Evolutionary conservation across 2,113 vertebrate genomes (phyloP), one percentile per base, ranked within the genome.

Genomic region (Salvator merianae): DNA sequence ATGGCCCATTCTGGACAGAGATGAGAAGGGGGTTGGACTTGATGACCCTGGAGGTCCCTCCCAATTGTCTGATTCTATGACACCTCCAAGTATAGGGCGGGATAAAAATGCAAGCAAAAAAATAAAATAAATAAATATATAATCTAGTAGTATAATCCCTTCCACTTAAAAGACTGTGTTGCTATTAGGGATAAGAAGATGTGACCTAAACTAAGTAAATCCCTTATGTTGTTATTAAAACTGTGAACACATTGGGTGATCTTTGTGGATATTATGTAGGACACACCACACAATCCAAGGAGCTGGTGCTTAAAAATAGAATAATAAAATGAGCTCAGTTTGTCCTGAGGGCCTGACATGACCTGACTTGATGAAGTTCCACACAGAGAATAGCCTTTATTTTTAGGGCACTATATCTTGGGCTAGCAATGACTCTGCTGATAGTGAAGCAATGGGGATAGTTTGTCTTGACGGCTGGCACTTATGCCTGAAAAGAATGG

Each of bases 251-350:
- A 91, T 18, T 84, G 1, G 87, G 32, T 36, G 89, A 85, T 78
- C 89, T 93, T 86, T 89, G 69, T 86, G 74, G 55, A 91, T 90
- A 86, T 90, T 95, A 95, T 95, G 78, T 95, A 93, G 93, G 93
- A 91, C 92, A 93, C 78, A 87, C 70, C 53, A n/a, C 80, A 90
- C 87, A 90, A 95, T 93, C 91, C 94, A 93, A 93, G 89, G 90
- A 95, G 93, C 84, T 91, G 85, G 87, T 85, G 79, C 91, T 93
- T 95, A 96, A 96, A 96, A 96, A 96, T 95, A 96, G 94, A 93
- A 89, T 89, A 95, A 94, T 94, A 95, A 95, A 95, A 96, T 95
- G 93, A 96, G 93, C 94, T 91, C 91, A 94, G 89, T 94, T 92
- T 95, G 92, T 91, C 94, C 95, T 84, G 89, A 30, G 83, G 93